phyloP scores from a whole-genome alignment of 2,888 invertebrate genomes.

The Melanchra persicariae region DNA sequence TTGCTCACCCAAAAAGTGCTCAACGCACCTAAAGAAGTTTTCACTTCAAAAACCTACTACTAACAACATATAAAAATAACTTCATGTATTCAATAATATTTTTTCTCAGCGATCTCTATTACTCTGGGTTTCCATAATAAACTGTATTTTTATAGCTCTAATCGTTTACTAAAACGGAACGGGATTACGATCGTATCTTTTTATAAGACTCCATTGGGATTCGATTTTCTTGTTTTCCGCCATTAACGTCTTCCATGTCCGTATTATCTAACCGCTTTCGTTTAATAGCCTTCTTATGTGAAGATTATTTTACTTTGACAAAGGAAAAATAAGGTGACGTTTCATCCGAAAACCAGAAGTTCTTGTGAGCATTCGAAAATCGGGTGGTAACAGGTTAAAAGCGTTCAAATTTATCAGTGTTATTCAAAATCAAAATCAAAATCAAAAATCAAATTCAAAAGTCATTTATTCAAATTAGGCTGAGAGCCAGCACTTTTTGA shows the following conservation, averaged over 20 bases:
- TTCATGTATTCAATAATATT: neutral
- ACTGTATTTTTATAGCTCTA: constrained; percentile 34
- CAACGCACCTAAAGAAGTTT: no score
- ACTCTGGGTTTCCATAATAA: constrained; percentile 28
- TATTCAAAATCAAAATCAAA: no score
- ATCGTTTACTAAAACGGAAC: constrained; percentile 37
- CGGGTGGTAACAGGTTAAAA: no score
- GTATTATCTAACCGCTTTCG: constrained; percentile 27
- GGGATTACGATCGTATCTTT: constrained; percentile 37
- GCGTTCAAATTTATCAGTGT: no score
- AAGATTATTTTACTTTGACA: constrained; percentile 9
- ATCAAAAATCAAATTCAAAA: no score
- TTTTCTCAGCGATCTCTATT: constrained; percentile 1
- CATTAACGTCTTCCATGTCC: constrained; percentile 22
- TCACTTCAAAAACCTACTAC: no score
- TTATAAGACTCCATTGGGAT: constrained; percentile 43
- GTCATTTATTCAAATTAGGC: no score
- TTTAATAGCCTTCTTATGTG: constrained; percentile 27
- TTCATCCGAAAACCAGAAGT: no score
- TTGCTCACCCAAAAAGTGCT: no score
- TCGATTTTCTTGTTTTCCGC: constrained; percentile 36
- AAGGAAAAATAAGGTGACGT: neutral
- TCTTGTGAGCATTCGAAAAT: no score
- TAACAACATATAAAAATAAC: neutral
- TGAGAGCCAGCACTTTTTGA: no score